Base-by-base conservation (phyloP, 2,888 invertebrate species). In the Amphipoea lucens region DNA sequence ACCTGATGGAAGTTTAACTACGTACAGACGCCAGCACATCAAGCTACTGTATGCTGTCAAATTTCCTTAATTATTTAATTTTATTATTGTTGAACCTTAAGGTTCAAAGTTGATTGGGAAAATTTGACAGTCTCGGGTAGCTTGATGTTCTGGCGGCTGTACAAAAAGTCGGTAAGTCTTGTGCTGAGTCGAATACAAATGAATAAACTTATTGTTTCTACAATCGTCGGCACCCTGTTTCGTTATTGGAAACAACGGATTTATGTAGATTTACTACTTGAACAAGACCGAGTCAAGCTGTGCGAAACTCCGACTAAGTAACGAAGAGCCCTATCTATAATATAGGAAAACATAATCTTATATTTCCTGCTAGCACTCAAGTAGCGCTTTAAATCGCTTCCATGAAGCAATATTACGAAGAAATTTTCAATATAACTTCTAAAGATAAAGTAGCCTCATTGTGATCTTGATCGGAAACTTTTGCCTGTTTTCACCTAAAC, bases 391-490 rank as follows among this genome's bases (percentile, higher is more conserved):
- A 57, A 69, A 63, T 4, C 23, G 17, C 51, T 68, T 57, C 12
- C 17, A 74, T 63, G 36, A 65, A 65, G 69, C 79, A 62, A 84
- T 82, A 79, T 79, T 48, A 78, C 69, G 23, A 54, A 79, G 79
- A 82, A 66, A 72, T 82, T 74, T 85, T 78, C 78, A 85, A 86
- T 83, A 81, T 67, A 82, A 86, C 67, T 86, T 76, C 36, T 6
- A 29, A 81, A 77, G 76, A 60, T 77, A 79, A 70, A 74, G 69
- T 70, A 75, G 69, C 40, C 57, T 67, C 73, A 71, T 72, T 79
- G 77, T 67, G 80, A 86, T 81, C 81, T 74, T 78, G 78, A 87
- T 83, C 60, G 67, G 74, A 76, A 87, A 85, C 79, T 83, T 85
- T 40, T 42, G 71, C 60, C 42, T n/a, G 71, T 60, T 40, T 71